phyloP scores from a whole-genome alignment of 2,797 vertebrate species.

The Acanthurus lineatus region DNA sequence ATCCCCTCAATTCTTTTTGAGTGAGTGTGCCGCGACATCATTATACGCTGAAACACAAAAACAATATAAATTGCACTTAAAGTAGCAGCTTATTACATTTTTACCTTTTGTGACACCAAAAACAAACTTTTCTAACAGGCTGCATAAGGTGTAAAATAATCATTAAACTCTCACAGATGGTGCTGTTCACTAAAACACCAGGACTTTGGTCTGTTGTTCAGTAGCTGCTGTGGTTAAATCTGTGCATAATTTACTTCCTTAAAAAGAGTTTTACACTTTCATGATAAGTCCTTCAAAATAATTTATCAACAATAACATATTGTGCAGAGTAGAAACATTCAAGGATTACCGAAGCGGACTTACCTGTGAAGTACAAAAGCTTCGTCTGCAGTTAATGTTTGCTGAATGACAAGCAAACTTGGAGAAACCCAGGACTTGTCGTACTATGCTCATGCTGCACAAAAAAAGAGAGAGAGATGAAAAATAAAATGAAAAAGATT shows the following conservation, averaged over 20 bases:
- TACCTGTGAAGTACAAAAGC: slow-evolving; percentile 86
- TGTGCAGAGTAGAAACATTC: not conserved
- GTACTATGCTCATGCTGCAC: slow-evolving; percentile 87
- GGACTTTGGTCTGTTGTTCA: slow-evolving; percentile 6
- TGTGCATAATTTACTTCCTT: not conserved
- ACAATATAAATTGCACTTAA: not conserved
- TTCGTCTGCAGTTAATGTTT: slow-evolving; percentile 46
- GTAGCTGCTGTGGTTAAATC: not conserved
- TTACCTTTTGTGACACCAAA: not conserved
- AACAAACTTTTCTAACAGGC: not conserved
- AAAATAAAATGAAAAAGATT: not conserved
- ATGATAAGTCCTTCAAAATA: too few species aligned
- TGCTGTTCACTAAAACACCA: not conserved
- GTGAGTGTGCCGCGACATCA: slow-evolving; percentile 87
- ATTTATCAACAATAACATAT: not conserved
- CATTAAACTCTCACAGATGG: not conserved
- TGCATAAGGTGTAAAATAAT: not conserved
- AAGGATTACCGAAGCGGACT: slow-evolving; percentile 37
- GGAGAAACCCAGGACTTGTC: slow-evolving; percentile 69
- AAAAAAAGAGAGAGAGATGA: slow-evolving; percentile 27
- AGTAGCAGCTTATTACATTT: not conserved
- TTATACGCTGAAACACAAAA: slow-evolving; percentile 69
- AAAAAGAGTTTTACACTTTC: too few species aligned
- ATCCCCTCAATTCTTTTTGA: slow-evolving; percentile 94
- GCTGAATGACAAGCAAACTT: slow-evolving; percentile 49